A percentile compares a stretch with the other conserved stretches of the same genome.
Conservation (phyloP, 2,888 invertebrate species). For the Schizaphis graminum region DNA sequence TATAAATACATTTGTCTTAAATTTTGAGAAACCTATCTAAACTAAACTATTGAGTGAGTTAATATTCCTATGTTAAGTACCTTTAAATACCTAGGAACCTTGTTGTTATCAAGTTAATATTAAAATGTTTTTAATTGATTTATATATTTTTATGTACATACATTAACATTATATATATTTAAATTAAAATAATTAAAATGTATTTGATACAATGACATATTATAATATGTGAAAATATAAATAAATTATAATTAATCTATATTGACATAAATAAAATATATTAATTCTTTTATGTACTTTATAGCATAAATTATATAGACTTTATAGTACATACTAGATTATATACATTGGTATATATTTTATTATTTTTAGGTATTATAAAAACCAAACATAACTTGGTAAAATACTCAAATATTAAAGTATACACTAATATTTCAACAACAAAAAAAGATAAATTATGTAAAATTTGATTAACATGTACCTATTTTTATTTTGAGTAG, state of each 20-base stretch:
- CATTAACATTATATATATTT: not conserved
- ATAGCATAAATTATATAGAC: no score
- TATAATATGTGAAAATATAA: not conserved
- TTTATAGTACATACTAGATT: no score
- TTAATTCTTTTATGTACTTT: no score
- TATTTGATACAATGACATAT: not conserved
- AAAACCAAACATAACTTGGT: not conserved
- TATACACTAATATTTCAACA: not conserved
- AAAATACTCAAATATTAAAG: not conserved
- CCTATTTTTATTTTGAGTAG: constrained; percentile 22
- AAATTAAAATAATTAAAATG: not conserved
- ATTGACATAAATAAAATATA: not conserved
- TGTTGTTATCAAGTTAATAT: not conserved
- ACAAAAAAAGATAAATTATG: not conserved
- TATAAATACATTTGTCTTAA: not conserved
- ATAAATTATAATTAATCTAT: not conserved
- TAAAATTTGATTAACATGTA: not conserved
- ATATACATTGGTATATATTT: not conserved
- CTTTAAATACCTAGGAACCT: not conserved
- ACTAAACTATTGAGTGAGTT: not conserved
- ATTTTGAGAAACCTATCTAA: not conserved
- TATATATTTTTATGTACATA: not conserved
- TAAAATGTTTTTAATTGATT: not conserved
- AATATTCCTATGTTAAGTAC: no score
- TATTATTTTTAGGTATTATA: not conserved